Evolutionary conservation across 2,797 vertebrate species (phyloP).

Genomic region (Trachops cirrhosus): DNA sequence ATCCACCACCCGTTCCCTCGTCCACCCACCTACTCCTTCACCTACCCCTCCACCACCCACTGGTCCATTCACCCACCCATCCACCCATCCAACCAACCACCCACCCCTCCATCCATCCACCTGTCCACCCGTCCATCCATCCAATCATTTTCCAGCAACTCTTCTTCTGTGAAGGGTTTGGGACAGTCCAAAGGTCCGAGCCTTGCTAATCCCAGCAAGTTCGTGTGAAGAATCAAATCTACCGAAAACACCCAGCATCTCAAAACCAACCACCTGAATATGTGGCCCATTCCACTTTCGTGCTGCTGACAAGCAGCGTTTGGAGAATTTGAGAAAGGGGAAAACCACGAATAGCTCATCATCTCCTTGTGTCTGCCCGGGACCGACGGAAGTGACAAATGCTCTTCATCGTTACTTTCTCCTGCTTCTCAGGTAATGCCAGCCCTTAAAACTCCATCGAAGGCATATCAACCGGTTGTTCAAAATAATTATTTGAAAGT

Average conservation of each 20-base stretch:
- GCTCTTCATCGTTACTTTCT: neutral
- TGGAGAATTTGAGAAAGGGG: neutral
- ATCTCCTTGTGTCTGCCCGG: neutral
- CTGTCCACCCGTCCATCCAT: rapidly evolving
- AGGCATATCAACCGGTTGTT: neutral
- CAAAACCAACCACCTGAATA: neutral
- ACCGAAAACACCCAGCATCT: neutral
- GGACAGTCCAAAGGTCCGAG: neutral
- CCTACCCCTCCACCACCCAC: too few species aligned
- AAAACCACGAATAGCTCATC: neutral
- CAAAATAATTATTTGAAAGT: constrained; percentile 29
- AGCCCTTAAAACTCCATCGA: neutral
- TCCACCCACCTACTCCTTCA: too few species aligned
- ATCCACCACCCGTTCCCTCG: too few species aligned
- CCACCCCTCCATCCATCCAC: neutral
- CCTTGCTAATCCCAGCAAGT: neutral
- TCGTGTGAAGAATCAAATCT: neutral
- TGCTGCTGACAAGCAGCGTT: neutral
- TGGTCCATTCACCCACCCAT: neutral
- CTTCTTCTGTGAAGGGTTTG: neutral
- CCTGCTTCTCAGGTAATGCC: neutral
- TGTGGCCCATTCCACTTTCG: neutral
- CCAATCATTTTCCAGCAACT: neutral
- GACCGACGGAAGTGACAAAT: neutral
- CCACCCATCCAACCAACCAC: neutral